Evolutionary conservation across 2,888 invertebrate species (phyloP).

Genomic region (Euclidia mi): DNA sequence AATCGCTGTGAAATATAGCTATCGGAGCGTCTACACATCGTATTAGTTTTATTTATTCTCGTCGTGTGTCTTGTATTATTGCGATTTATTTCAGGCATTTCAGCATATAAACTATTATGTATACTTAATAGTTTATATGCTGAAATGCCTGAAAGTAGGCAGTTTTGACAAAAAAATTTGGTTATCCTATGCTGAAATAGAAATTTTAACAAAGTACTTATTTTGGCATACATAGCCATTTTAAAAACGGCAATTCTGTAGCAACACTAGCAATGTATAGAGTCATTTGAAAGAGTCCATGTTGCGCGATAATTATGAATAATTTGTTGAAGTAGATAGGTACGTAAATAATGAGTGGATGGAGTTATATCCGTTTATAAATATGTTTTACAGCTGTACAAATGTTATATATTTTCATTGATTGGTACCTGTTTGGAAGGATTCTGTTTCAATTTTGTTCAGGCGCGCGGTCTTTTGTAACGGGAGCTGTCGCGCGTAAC

Average conservation of each 20-base stretch:
- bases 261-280: constrained; percentile 12
- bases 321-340: constrained; percentile 23
- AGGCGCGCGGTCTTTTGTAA: no score
- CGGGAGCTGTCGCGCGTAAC: no score
- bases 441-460: no score
- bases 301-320: constrained; percentile 28
- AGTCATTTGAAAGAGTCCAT: constrained; percentile 18
- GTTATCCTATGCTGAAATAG: no score
- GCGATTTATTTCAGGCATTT: constrained; percentile 15
- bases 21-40: constrained; percentile 18
- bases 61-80: constrained; percentile 11
- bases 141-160: no score
- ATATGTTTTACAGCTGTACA: constrained; percentile 5
- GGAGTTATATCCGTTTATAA: constrained; percentile 27
- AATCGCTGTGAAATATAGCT: constrained; percentile 49
- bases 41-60: constrained; percentile 23
- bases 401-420: neutral
- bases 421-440: no score
- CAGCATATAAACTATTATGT: neutral
- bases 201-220: no score
- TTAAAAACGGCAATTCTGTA: no score
- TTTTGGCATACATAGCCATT: no score
- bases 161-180: no score
- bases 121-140: no score
- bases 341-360: constrained; percentile 18